Base-by-base conservation (phyloP, 2,113 vertebrate species). In the Gymnarchus niloticus region DNA sequence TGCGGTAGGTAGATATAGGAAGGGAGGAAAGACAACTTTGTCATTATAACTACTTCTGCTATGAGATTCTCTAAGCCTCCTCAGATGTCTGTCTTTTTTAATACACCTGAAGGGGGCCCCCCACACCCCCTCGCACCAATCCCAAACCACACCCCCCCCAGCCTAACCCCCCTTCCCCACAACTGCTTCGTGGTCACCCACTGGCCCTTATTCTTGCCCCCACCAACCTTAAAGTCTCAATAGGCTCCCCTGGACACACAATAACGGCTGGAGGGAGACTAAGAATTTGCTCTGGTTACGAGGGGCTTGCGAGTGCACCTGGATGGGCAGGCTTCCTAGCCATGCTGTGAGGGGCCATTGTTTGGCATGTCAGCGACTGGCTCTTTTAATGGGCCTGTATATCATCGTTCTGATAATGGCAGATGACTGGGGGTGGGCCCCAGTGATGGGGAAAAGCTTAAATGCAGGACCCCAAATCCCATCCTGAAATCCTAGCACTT, bases 341-440 rank as follows among this genome's bases (percentile, higher is more conserved):
- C 93, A 92, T 89, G 92, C 94, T 94, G 94, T 95, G 94, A 95
- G 93, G 93, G 93, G 90, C 93, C 93, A 93, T 94, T 90, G 91
- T 93, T 90, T 89, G 87, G 83, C 93, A 91, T 94, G 91, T 92
- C 94, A 91, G 93, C 93, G 89, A 91, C 91, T 87, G 87, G 90
- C 93, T 92, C 92, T 91, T 93, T 85, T 89, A 90, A 90, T 84
- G 90, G 93, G 89, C 93, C 95, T 88, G 92, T 92, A 91, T 89
- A 92, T 94, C 94, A 92, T 91, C 93, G 51, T 88, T 90, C 91
- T 91, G 92, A 92, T 92, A 90, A 89, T 86, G 91, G 92, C 81
- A 89, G 93, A 90, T 91, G 94, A 90, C 91, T 59, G 91, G 84
- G 85, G 88, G 84, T 83, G 90, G 88, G 88, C 85, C 85, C 89